phyloP scores from a whole-genome alignment of 2,888 invertebrate genomes.

The Dasysyrphus tricinctus region DNA sequence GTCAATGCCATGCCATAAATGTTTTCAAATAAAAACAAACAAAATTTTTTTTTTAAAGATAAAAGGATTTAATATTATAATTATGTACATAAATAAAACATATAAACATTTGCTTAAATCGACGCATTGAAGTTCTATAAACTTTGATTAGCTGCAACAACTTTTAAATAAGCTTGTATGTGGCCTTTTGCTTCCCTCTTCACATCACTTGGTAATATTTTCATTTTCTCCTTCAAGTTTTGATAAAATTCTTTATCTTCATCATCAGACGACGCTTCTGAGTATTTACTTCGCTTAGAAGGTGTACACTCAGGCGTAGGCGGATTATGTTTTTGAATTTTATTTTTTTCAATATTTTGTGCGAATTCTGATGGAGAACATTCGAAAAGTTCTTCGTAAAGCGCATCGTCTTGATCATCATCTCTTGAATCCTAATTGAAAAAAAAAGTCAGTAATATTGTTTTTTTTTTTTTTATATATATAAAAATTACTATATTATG shows the following conservation, averaged over 20 bases:
- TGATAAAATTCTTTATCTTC: constrained; percentile 17
- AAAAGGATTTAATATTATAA: not conserved
- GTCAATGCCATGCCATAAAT: too few relatives aligned
- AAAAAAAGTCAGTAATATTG: not conserved
- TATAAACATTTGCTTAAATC: not conserved
- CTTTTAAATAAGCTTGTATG: constrained; percentile 25
- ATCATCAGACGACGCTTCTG: not conserved
- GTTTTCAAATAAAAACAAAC: not conserved
- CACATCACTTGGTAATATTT: constrained; percentile 3
- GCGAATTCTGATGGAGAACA: constrained; percentile 3
- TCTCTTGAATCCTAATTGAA: constrained; percentile 4
- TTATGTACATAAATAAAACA: not conserved
- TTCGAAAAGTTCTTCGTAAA: constrained; percentile 28
- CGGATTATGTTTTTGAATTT: not conserved
- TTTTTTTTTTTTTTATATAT: not conserved
- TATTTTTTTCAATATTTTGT: constrained; percentile 3
- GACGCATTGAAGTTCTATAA: not conserved
- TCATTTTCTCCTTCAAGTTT: constrained; percentile 1
- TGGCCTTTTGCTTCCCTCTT: constrained; percentile 11
- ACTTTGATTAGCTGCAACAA: constrained; percentile 11
- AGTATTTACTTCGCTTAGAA: not conserved
- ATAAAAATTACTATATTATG: not conserved
- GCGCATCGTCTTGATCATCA: not conserved
- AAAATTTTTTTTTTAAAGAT: not conserved
- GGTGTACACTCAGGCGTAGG: not conserved